Base-by-base conservation (phyloP, 2,888 invertebrate species). In the Opisthograptis luteolata region DNA sequence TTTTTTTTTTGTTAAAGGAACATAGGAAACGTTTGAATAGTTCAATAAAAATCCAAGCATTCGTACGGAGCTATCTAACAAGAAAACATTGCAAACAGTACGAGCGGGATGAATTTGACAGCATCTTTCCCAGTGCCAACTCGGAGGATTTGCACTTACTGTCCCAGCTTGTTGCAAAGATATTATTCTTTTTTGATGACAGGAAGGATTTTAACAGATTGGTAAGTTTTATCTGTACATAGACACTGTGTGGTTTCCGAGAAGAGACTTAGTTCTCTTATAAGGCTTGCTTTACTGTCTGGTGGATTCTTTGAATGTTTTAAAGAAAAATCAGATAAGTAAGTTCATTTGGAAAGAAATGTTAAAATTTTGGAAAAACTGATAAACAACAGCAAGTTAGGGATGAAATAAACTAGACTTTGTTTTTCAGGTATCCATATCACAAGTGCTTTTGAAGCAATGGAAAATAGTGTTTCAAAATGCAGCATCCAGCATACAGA, bases 31-130 rank as follows among this genome's bases (percentile, higher is more conserved):
- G 94, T 68, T 90, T 94, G 20, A 93, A 94, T 64, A 96, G 96
- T 73, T 94, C 96, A 8, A 92, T 96, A 58, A 93, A 95, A 70
- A 94, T 98, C 49, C 98, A 98, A 81, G 95, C 96, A 0, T 94
- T 93, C 79, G 93, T 94, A 4, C 91, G 97, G 51, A 95, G 96
- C 62, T 96, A 94, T 66, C 84, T 96, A 14, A 90, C 92, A 24
- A 91, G 96, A 17, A 94, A 94, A 75, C 91, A 92, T 27, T 91
- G 93, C 55, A 95, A 95, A 78, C 91, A 93, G 41, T 76, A 87
- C 47, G 93, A 95, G 69, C 91, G 97, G 39, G 82, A 87, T 35
- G 89, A 93, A 37, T 98, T 96, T 84, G 96, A 97, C 72, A 84
- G 85, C 17, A 87, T 90, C 31, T 90, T 92, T 51, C 87, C 91